phyloP scores from a whole-genome alignment of 2,797 vertebrate species.

The Microchirus variegatus region DNA sequence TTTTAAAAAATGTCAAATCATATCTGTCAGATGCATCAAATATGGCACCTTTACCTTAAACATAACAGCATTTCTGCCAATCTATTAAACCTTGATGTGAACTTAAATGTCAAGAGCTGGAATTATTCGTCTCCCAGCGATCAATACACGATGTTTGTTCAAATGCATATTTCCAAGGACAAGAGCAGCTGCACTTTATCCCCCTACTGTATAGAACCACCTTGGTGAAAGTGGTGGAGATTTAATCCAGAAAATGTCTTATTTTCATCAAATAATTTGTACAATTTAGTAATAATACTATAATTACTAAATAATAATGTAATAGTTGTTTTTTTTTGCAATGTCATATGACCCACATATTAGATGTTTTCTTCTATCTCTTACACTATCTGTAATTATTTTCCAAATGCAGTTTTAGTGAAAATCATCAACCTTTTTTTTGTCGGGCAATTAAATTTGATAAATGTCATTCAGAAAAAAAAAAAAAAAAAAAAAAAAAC shows the following conservation, averaged over 20 bases:
- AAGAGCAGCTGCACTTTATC: constrained; percentile 11
- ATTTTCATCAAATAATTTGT: too few species aligned
- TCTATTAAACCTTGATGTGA: constrained; percentile 43
- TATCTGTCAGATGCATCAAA: constrained; percentile 33
- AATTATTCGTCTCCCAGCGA: constrained; percentile 52
- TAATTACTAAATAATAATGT: too few species aligned
- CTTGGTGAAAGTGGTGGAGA: background rate
- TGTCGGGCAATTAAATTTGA: constrained; percentile 10
- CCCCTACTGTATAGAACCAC: background rate
- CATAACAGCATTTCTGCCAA: constrained; percentile 28
- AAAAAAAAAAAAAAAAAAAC: too few species aligned
- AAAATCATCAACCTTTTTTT: too few species aligned
- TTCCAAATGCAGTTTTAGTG: too few species aligned
- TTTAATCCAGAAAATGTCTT: too few species aligned
- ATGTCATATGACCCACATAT: too few species aligned
- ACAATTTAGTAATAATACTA: too few species aligned
- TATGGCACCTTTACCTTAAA: constrained; percentile 28
- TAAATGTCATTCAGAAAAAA: constrained; percentile 32
- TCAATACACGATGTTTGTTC: constrained; percentile 59
- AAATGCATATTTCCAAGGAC: constrained; percentile 44
- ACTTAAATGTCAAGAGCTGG: constrained; percentile 65
- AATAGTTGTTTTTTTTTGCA: too few species aligned
- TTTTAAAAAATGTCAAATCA: constrained; percentile 33
- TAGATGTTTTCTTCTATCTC: too few species aligned
- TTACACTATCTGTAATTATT: too few species aligned